Conservation (phyloP, 2,797 vertebrate species). For the Acrossocheilus wenchowensis region DNA sequence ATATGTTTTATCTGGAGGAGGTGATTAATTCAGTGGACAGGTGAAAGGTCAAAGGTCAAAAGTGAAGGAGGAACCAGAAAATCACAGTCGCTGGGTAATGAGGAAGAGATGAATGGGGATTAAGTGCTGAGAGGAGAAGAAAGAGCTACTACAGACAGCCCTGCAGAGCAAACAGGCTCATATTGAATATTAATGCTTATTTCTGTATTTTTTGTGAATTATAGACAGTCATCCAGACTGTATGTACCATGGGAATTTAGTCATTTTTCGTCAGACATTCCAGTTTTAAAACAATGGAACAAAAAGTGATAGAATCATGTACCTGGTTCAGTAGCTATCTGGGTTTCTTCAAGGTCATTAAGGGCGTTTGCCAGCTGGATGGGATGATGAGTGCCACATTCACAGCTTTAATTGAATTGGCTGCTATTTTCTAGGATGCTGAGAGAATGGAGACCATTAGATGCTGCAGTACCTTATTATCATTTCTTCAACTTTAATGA, state of each 20-base stretch:
- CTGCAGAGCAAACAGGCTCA: neutral
- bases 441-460: neutral
- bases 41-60: slow-evolving; percentile 55
- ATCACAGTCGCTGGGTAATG: neutral
- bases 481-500: neutral
- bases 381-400: neutral
- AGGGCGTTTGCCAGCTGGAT: neutral
- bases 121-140: neutral
- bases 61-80: slow-evolving; percentile 44
- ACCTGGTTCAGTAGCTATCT: neutral
- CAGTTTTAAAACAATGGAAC: neutral
- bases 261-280: neutral
- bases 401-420: slow-evolving; percentile 19
- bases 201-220: neutral
- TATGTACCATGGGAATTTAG: neutral
- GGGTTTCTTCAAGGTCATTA: slow-evolving; percentile 16
- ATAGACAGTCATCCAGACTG: neutral
- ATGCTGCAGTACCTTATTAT: neutral
- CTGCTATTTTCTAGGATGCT: neutral
- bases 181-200: slow-evolving; percentile 5
- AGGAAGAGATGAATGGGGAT: neutral
- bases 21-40: neutral
- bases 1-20: slow-evolving; percentile 26
- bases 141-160: neutral
- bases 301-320: neutral